Base-by-base conservation (phyloP, 1,140 invertebrate genomes). In the Bombus confusus region DNA sequence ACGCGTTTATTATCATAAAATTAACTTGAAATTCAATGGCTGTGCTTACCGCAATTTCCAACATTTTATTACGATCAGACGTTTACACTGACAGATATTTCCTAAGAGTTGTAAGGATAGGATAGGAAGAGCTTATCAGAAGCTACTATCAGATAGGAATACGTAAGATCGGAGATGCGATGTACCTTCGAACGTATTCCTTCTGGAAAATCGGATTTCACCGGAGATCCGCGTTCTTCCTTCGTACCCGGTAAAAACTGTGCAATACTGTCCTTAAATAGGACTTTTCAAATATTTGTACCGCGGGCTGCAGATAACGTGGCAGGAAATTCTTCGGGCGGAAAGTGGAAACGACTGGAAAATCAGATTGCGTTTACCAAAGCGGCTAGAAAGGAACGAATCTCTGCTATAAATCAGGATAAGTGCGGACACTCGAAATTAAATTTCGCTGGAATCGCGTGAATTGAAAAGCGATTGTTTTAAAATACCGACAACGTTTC, bases 321-420 rank as follows among this genome's bases (percentile, higher is more conserved):
- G 25, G 31, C 0, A 13, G 28, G 39, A 22, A 43, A 52, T n/a
- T 52, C 28, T 43, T 34, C 28, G 10, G 4, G 3, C 18, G 37
- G 37, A 28, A 64, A 77, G 68, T 43, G 34, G 34, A 68, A 68
- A 6, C 15, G 4, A 28, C 1, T 25, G 9, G 34, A 18, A 47
- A 66, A 47, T 82, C 80, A 25, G 59, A 74, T 75, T 57, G 57
- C n/a, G 25, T 74, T 82, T 52, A 31, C 47, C 34, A 22, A 64
- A 41, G 13, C 25, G 25, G 25, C 57, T 28, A 59, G 57, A 28
- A 59, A 62, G 59, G 28, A n/a, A 62, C 59, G 12, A 62, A 13
- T 13, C 59, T 12, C 12, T 12, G 28, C 3, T 22, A 37, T 82
- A 75, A 75, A 75, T 64, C 72, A 82, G 52, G 72, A 76, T 83